These are phyloP conservation scores for Diuraphis noxia DNA, from an alignment of 1,140 invertebrate species.

Conservation along the genomic window DNA sequence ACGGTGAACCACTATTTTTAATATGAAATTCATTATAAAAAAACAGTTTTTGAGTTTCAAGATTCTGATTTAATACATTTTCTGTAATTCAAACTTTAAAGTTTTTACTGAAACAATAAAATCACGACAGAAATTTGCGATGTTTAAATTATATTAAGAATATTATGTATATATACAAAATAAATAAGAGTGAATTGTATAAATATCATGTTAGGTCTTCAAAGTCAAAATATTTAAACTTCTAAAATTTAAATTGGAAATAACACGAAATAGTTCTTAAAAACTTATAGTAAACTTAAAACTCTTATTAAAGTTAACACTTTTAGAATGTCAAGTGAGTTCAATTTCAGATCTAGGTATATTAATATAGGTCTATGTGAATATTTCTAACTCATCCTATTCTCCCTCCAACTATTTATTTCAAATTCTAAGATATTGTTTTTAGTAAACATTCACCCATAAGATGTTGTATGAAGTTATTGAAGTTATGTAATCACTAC, in stretches of 20 bases:
- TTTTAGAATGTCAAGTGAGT: not conserved
- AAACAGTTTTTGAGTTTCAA: not conserved
- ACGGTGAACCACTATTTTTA: not conserved
- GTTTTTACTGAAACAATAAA: not conserved
- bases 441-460: not conserved
- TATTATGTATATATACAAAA: too few species aligned
- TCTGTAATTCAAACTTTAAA: not conserved
- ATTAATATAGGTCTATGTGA: not conserved
- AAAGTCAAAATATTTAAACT: not conserved
- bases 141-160: not conserved
- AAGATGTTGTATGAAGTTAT: not conserved
- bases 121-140: not conserved
- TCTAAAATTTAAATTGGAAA: not conserved
- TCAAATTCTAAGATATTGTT: not conserved
- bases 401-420: not conserved
- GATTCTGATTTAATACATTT: not conserved
- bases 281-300: not conserved
- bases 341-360: not conserved
- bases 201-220: not conserved
- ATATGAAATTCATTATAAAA: not conserved
- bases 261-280: not conserved
- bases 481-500: not conserved
- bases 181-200: not conserved
- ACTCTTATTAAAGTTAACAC: not conserved
- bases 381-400: not conserved